phyloP scores from a whole-genome alignment of 2,113 vertebrate genomes.

The Nesogale talazaci region DNA sequence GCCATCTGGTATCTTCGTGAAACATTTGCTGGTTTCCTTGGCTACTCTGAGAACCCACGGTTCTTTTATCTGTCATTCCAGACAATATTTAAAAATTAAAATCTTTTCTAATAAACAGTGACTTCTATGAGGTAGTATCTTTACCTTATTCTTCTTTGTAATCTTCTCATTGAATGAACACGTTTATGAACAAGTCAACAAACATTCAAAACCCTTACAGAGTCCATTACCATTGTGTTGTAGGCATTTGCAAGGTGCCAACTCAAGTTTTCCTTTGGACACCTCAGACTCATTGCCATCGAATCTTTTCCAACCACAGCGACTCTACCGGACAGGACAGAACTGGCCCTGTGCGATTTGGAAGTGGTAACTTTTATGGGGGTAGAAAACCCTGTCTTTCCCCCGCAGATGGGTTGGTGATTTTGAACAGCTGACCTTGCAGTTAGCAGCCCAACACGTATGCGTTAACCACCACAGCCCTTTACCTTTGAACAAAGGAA shows the following conservation, averaged over 20 bases:
- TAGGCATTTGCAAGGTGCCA: constrained; percentile 15
- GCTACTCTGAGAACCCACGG: background rate
- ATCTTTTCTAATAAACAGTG: constrained; percentile 38
- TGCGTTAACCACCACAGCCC: too few species aligned
- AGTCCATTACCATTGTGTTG: background rate
- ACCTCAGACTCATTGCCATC: background rate
- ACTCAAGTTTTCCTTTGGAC: constrained; percentile 31
- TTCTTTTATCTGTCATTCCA: background rate
- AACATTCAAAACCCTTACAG: background rate
- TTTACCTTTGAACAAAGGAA: constrained; percentile 16
- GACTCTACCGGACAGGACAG: too few species aligned
- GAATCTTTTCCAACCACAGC: too few species aligned
- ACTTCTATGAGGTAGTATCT: background rate
- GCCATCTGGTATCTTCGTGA: background rate
- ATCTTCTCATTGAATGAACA: constrained; percentile 32
- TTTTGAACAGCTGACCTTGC: too few species aligned
- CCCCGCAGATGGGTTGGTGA: too few species aligned
- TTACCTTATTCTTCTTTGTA: constrained; percentile 10
- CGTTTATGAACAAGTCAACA: constrained; percentile 36
- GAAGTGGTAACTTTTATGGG: too few species aligned
- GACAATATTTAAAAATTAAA: background rate
- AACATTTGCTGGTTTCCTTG: background rate
- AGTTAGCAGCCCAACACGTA: too few species aligned
- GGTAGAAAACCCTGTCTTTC: too few species aligned
- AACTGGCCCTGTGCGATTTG: too few species aligned